Base-by-base conservation (phyloP, 2,113 vertebrate genomes). In the Semnornis frantzii region DNA sequence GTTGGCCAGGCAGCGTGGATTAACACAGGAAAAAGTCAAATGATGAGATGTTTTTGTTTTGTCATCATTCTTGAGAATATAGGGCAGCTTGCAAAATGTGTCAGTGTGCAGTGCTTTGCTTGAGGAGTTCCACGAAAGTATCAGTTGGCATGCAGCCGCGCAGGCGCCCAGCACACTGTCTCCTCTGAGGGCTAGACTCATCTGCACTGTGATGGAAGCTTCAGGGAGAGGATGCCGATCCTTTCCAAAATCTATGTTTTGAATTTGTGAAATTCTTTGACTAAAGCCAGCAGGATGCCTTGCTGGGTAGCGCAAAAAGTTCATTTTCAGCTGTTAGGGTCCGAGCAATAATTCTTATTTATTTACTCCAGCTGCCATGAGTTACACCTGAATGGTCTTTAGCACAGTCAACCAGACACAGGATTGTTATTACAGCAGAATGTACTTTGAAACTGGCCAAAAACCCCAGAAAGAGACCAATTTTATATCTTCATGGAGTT, bases 41-140 rank as follows among this genome's bases (percentile, higher is more conserved):
- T 3, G 3, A 54, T 24, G 28, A 31, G 20, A 55, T 8, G 16
- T 33, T 93, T 87, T 91, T 60, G 72, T 93, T 93, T 88, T 85
- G 20, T 80, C 73, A 48, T 54, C 1, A 1, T 4, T 17, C 68
- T 74, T 55, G n/a, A 91, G 65, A 90, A 69, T 84, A 24, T 37
- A 75, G 75, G 75, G n/a, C 74, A 74, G 30, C 33, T 55, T 13
- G 27, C 64, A 78, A 63, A 92, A 86, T 34, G 55, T 94, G 87
- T 84, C 89, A 95, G 73, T 46, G 75, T 42, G 70, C 0, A 1
- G 18, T n/a, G 30, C 39, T 84, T 83, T 83, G 34, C 42, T 90
- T 8, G 48, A 73, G 85, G 71, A 92, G 73, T 96, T 95, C 68
- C n/a, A 12, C 44, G 12, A 95, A 79, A 74, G 77, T 82, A 19